Percentiles rank a stretch among this genome's conserved stretches.
Evolutionary conservation across 2,888 invertebrate genomes (phyloP).

Genomic region (Mallateleia sp.): DNA sequence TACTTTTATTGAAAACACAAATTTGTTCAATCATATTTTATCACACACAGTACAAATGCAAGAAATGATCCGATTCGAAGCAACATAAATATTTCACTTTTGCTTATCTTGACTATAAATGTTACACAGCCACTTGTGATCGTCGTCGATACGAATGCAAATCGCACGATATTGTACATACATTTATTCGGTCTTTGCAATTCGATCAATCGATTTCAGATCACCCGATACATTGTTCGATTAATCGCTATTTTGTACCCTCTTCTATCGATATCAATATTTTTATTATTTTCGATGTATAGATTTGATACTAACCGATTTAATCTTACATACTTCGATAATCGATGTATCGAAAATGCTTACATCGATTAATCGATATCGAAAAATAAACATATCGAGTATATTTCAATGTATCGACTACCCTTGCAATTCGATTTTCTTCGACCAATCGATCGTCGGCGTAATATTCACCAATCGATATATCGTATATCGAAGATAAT

Average conservation of each 20-base stretch:
- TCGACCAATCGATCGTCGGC: conserved; percentile 13
- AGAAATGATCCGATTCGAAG: conserved; percentile 49
- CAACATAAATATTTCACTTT: conserved; percentile 59
- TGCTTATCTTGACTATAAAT: conserved; percentile 54
- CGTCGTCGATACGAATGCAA: conserved; percentile 19
- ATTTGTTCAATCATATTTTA: conserved; percentile 53
- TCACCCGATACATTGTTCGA: background rate
- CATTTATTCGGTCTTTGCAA: background rate
- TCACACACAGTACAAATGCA: conserved; percentile 59
- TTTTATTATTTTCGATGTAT: too few species aligned
- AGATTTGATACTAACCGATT: background rate
- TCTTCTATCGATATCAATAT: too few species aligned
- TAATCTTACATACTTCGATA: background rate
- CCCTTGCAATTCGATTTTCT: background rate
- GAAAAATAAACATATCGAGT: background rate
- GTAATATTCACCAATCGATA: too few species aligned
- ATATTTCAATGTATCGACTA: background rate
- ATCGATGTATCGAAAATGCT: background rate
- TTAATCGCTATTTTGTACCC: background rate
- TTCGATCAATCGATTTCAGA: background rate
- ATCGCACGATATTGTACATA: background rate
- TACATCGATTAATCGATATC: background rate
- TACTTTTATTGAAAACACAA: conserved; percentile 64
- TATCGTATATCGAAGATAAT: background rate
- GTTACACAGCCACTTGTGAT: conserved; percentile 69